Evolutionary conservation across 1,140 invertebrate genomes (phyloP), one percentile per base, ranked within the genome.

Genomic region (Lithobius niger): DNA sequence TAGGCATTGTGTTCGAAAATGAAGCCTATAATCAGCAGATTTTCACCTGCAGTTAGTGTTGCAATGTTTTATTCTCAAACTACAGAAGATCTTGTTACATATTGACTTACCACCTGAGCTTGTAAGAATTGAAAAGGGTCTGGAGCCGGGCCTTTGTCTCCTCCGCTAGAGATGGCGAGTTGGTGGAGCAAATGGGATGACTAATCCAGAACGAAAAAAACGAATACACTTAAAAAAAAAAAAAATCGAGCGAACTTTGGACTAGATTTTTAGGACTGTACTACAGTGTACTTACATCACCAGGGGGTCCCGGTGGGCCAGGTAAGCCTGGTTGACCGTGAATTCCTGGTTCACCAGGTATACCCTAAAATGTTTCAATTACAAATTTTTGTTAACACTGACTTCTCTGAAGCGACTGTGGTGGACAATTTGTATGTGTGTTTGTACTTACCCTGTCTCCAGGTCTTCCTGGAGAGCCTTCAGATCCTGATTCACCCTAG

Each of bases 51-150:
- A n/a, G n/a, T n/a, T n/a, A n/a, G n/a, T n/a, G n/a, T n/a, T n/a
- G n/a, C n/a, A n/a, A n/a, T n/a, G n/a, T n/a, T n/a, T n/a, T n/a
- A n/a, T n/a, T n/a, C n/a, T n/a, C n/a, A n/a, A n/a, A n/a, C n/a
- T n/a, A n/a, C n/a, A n/a, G n/a, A n/a, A n/a, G n/a, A n/a, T n/a
- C n/a, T n/a, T n/a, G n/a, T n/a, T n/a, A n/a, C n/a, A n/a, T n/a
- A n/a, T n/a, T n/a, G n/a, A 54, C 53, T 16, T 48, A 55, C 54
- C 16, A 84, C 79, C 69, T 83, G 80, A 21, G 83, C 80, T 69
- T 86, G 85, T 63, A 87, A 71, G 65, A 84, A 87, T 55, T 80
- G 74, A 64, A 82, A 83, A 2, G 82, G 77, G 54, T 71, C 69
- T 18, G 71, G 69, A 60, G 83, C 81, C 2, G 75, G 75, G 1